phyloP scores from a whole-genome alignment of 2,113 vertebrate genomes.

The Bombycilla garrulus region DNA sequence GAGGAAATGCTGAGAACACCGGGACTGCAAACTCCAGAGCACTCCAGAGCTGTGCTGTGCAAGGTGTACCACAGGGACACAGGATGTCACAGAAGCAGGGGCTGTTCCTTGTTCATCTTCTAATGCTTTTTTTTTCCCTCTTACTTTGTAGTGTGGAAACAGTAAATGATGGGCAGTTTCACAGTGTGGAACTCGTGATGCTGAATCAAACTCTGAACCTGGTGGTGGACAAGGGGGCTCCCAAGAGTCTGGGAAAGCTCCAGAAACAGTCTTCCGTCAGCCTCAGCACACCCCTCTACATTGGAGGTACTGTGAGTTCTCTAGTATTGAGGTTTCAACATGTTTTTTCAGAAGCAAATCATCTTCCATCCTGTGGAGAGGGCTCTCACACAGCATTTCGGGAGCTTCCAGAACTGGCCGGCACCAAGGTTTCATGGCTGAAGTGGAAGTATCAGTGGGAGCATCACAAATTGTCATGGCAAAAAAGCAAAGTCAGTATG shows the following conservation, averaged over 20 bases:
- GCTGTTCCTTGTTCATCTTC: neutral
- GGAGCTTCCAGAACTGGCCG: neutral
- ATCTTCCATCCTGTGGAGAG: neutral
- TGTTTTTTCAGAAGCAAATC: neutral
- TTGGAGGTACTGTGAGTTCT: slow-evolving; percentile 83
- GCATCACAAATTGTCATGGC: neutral
- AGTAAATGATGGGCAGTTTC: slow-evolving; percentile 93
- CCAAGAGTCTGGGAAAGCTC: slow-evolving; percentile 92
- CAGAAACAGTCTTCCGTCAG: slow-evolving; percentile 86
- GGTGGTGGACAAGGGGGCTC: slow-evolving; percentile 92
- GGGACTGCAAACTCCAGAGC: neutral
- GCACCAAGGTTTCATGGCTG: neutral
- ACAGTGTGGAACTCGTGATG: slow-evolving; percentile 91
- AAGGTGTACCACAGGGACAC: rapidly evolving
- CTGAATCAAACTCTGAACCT: slow-evolving; percentile 93
- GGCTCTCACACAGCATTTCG: neutral
- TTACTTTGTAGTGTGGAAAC: slow-evolving; percentile 86
- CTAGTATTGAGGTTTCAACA: neutral
- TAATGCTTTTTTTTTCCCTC: neutral
- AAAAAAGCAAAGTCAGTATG: neutral
- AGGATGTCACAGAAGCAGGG: neutral
- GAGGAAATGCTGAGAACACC: neutral
- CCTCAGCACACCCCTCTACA: slow-evolving; percentile 91
- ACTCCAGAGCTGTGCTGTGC: neutral
- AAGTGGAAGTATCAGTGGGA: neutral